Conservation (phyloP, 2,888 invertebrate genomes). For the Drosophila subsilvestris region DNA sequence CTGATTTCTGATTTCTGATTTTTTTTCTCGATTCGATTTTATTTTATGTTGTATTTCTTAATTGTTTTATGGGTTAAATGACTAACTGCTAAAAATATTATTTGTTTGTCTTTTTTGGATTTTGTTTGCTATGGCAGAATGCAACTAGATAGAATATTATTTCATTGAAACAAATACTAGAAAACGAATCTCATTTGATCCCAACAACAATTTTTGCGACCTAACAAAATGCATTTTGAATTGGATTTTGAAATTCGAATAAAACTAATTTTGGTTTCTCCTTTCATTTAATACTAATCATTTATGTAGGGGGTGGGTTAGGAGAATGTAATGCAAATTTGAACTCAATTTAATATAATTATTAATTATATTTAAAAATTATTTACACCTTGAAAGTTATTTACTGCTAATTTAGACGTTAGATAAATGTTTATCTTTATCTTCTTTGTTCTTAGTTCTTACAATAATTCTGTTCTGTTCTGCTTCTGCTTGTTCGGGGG, state of each 20-base stretch:
- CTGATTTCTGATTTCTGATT: slow-evolving; percentile 14
- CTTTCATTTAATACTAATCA: slow-evolving; percentile 51
- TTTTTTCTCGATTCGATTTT: slow-evolving; percentile 29
- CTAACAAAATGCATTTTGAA: slow-evolving; percentile 39
- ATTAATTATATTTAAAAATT: slow-evolving; percentile 64
- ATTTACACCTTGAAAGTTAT: slow-evolving; percentile 71
- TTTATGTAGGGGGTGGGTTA: slow-evolving; percentile 12
- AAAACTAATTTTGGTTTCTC: slow-evolving; percentile 20
- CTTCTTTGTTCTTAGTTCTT: slow-evolving; percentile 28
- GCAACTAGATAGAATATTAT: slow-evolving; percentile 22
- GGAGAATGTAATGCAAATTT: slow-evolving; percentile 65
- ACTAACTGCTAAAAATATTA: slow-evolving; percentile 25
- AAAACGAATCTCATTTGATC: slow-evolving; percentile 25
- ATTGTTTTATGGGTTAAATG: slow-evolving; percentile 20
- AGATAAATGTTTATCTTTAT: slow-evolving; percentile 29
- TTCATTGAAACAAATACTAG: slow-evolving; percentile 35
- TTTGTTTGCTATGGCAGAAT: slow-evolving; percentile 27
- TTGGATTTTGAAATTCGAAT: slow-evolving; percentile 2
- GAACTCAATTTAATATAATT: slow-evolving; percentile 71
- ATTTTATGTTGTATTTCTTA: background rate
- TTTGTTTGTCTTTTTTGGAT: slow-evolving; percentile 19
- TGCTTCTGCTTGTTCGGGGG: slow-evolving; percentile 28
- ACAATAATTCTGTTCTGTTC: slow-evolving; percentile 29
- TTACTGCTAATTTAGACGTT: slow-evolving; percentile 57
- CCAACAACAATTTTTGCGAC: slow-evolving; percentile 18